These are phyloP conservation scores for Brachionus rubens DNA, from an alignment of 1,140 invertebrate species.

Conservation along the genomic window DNA sequence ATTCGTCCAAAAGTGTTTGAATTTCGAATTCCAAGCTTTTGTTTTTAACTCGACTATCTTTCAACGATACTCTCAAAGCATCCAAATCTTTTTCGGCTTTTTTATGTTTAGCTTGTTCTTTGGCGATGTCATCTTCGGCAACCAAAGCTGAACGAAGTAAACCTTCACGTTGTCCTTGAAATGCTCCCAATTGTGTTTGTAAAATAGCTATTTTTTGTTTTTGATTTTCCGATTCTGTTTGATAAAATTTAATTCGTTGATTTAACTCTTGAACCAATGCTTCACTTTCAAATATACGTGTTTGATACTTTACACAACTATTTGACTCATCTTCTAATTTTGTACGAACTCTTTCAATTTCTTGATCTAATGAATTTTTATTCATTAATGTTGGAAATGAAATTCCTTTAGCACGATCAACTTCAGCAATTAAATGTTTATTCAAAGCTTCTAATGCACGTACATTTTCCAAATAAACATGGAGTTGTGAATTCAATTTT, in stretches of 20 bases:
- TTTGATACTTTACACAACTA: background rate
- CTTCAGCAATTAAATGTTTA: slow-evolving; percentile 37
- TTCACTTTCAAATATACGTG: slow-evolving; percentile 28
- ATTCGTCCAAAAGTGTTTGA: slow-evolving; percentile 32
- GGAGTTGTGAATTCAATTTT: slow-evolving; percentile 31
- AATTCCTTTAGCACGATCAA: slow-evolving; percentile 6
- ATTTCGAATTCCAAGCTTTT: slow-evolving; percentile 41
- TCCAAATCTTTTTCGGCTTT: slow-evolving; percentile 39
- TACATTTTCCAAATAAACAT: slow-evolving; percentile 31
- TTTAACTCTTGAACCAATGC: background rate
- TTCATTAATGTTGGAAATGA: slow-evolving; percentile 22
- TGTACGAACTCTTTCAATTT: background rate
- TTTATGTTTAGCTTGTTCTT: background rate
- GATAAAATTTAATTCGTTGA: slow-evolving; percentile 9
- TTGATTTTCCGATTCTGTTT: background rate
- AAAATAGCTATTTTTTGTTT: slow-evolving; percentile 1
- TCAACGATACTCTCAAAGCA: background rate
- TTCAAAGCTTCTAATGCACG: slow-evolving; percentile 2
- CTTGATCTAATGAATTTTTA: background rate
- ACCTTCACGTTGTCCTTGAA: slow-evolving; percentile 20
- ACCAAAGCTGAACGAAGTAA: background rate
- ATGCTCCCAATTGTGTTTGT: background rate
- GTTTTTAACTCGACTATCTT: slow-evolving; percentile 5
- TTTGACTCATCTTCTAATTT: background rate
- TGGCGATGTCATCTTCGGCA: slow-evolving; percentile 22